Conservation (phyloP, 1,140 invertebrate genomes). For the Drosophila nigromelanica region DNA sequence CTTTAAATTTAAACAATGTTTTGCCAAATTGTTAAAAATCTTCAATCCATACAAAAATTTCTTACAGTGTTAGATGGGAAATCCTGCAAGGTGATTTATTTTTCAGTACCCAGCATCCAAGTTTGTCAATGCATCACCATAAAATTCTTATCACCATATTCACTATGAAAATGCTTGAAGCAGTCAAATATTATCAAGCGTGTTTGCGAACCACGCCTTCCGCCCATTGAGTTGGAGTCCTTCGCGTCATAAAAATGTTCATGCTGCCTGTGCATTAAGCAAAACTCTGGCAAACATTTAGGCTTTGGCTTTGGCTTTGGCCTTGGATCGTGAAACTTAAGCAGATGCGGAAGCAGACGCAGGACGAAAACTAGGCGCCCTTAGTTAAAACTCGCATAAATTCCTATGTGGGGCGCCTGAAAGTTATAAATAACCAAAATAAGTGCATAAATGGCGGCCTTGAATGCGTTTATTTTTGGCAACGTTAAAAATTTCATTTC, state of each 20-base stretch:
- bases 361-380: slow-evolving; percentile 27
- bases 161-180: not conserved
- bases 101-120: not conserved
- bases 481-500: slow-evolving; percentile 18
- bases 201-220: not conserved
- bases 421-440: slow-evolving; percentile 67
- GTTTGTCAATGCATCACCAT: slow-evolving; percentile 15
- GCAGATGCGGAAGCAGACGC: slow-evolving; percentile 17
- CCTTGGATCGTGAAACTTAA: slow-evolving; percentile 4
- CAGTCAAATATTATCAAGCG: not conserved
- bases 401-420: slow-evolving; percentile 52
- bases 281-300: slow-evolving; percentile 70
- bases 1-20: no score
- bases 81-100: not conserved
- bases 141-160: slow-evolving; percentile 5
- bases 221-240: not conserved
- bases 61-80: not conserved
- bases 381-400: slow-evolving; percentile 63
- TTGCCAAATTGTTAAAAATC: no score
- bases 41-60: not conserved
- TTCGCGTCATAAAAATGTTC: slow-evolving; percentile 18
- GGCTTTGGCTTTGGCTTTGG: slow-evolving; percentile 61
- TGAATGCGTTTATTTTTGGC: slow-evolving; percentile 65
- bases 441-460: slow-evolving; percentile 57
- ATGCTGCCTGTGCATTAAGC: slow-evolving; percentile 56